Conservation (phyloP, 2,113 vertebrate genomes). For the Clarias gariepinus region DNA sequence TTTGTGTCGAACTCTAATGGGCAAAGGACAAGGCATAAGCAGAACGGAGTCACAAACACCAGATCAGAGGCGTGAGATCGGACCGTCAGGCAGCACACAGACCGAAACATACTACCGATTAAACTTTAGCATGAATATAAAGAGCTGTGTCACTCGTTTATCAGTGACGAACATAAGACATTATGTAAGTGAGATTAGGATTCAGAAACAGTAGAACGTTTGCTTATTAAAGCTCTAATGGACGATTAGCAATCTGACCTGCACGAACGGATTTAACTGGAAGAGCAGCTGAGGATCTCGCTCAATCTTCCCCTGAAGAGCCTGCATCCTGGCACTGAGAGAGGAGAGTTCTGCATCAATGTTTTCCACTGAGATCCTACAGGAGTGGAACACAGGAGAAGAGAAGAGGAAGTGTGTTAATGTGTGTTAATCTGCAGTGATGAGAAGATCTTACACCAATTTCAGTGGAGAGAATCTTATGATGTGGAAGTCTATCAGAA, state of each 20-base stretch:
- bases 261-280: slow-evolving; percentile 88
- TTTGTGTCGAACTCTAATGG: slow-evolving; percentile 78
- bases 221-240: neutral
- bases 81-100: neutral
- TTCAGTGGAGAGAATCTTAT: neutral
- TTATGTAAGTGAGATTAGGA: neutral
- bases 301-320: slow-evolving; percentile 84
- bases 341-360: slow-evolving; percentile 86
- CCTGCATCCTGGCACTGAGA: slow-evolving; percentile 78
- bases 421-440: neutral
- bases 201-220: neutral
- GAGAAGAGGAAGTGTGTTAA: neutral
- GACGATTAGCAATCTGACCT: slow-evolving; percentile 71
- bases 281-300: slow-evolving; percentile 80
- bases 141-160: neutral
- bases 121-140: neutral
- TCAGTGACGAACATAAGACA: neutral
- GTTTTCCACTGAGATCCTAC: slow-evolving; percentile 89
- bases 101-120: neutral
- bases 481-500: neutral
- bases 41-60: neutral
- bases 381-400: slow-evolving; percentile 22
- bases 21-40: slow-evolving; percentile 23
- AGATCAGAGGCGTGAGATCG: neutral
- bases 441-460: neutral